These are phyloP conservation scores for Phalera bucephala DNA, from an alignment of 2,888 invertebrate species.

Conservation along the genomic window DNA sequence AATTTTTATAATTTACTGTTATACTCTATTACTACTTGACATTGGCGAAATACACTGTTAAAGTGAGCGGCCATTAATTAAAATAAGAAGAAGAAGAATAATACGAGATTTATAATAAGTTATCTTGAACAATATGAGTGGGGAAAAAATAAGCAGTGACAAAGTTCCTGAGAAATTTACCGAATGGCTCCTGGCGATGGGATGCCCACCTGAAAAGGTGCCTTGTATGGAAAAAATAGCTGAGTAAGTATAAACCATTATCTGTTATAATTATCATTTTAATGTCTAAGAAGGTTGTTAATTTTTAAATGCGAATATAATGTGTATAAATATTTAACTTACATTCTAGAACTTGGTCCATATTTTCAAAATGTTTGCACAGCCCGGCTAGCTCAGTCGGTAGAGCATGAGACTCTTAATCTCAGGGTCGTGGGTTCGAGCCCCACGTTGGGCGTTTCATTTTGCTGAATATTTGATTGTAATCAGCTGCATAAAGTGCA, in stretches of 20 bases:
- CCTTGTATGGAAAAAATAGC: constrained; percentile 61
- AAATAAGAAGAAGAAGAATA: too few relatives aligned
- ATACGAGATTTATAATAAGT: too few relatives aligned
- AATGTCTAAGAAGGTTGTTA: neutral
- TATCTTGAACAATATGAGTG: constrained; percentile 37
- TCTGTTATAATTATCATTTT: neutral
- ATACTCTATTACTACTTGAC: too few relatives aligned
- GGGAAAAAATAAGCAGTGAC: constrained; percentile 55
- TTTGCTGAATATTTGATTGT: neutral
- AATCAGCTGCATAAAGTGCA: too few relatives aligned
- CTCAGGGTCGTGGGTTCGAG: constrained; percentile 85
- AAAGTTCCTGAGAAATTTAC: constrained; percentile 65
- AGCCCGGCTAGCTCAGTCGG: constrained; percentile 80
- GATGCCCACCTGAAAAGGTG: constrained; percentile 66
- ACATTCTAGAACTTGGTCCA: neutral
- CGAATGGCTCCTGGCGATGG: constrained; percentile 71
- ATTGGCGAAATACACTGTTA: too few relatives aligned
- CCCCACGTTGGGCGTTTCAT: constrained; percentile 79
- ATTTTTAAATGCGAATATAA: neutral
- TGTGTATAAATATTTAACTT: neutral
- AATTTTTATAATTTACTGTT: too few relatives aligned
- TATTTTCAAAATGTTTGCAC: neutral
- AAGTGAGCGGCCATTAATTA: too few relatives aligned
- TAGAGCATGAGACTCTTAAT: constrained; percentile 84
- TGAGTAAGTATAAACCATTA: constrained; percentile 44